phyloP scores from a whole-genome alignment of 2,113 vertebrate genomes.

The Theristicus caerulescens region DNA sequence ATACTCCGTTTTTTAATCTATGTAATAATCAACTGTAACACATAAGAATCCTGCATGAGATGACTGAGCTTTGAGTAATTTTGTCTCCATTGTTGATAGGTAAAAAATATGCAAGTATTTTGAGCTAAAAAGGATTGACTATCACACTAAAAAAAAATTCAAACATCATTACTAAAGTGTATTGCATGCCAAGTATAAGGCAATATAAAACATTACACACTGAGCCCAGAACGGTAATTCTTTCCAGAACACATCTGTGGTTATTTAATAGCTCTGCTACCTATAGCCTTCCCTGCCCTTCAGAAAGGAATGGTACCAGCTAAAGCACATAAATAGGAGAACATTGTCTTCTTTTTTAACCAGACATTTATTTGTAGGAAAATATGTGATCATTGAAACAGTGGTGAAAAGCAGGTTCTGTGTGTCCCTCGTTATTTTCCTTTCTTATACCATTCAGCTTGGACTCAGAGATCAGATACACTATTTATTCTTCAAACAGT shows the following conservation, averaged over 20 bases:
- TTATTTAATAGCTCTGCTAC: neutral
- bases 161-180: neutral
- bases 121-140: neutral
- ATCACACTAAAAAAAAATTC: rapidly evolving
- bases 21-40: neutral
- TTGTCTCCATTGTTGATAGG: neutral
- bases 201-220: neutral
- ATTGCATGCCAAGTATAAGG: neutral
- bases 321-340: neutral
- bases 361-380: neutral
- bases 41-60: neutral
- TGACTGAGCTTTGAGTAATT: neutral
- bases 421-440: neutral
- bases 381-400: neutral
- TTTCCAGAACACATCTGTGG: neutral
- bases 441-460: neutral
- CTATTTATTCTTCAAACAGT: neutral
- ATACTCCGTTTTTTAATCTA: neutral
- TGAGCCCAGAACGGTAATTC: neutral
- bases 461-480: neutral
- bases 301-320: neutral
- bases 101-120: neutral
- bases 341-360: neutral
- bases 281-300: neutral
- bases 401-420: neutral